phyloP scores from a whole-genome alignment of 2,888 invertebrate genomes.

The Catocala nupta region DNA sequence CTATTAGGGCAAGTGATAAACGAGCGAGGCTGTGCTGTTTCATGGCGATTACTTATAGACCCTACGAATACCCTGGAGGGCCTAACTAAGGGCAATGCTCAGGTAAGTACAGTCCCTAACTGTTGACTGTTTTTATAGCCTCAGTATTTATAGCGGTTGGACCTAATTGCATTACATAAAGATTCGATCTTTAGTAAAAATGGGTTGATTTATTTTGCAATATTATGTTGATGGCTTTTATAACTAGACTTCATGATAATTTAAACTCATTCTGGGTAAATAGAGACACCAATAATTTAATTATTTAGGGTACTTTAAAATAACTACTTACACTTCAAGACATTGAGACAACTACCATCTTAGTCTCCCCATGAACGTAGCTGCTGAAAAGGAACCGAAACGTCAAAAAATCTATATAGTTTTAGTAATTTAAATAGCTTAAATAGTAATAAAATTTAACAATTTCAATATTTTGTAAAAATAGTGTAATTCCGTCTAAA shows the following conservation, averaged over 20 bases:
- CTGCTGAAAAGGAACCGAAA: no score
- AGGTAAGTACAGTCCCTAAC: constrained; percentile 33
- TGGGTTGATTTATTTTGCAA: not conserved
- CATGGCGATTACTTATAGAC: constrained; percentile 64
- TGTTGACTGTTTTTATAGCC: constrained; percentile 42
- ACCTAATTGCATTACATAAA: constrained; percentile 36
- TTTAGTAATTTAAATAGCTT: no score
- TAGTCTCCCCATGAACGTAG: no score
- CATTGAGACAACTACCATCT: no score
- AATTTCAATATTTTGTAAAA: no score
- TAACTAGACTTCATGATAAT: not conserved
- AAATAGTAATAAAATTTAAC: no score
- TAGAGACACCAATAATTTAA: no score
- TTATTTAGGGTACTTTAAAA: no score
- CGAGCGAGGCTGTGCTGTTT: constrained; percentile 61
- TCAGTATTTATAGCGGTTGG: constrained; percentile 33
- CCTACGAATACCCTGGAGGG: constrained; percentile 47
- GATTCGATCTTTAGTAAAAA: constrained; percentile 19
- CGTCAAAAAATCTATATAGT: no score
- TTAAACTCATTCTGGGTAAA: no score
- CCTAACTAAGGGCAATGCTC: constrained; percentile 41
- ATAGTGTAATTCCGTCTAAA: no score
- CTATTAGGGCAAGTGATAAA: constrained; percentile 71
- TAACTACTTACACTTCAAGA: no score
- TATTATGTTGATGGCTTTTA: constrained; percentile 1